Base-by-base conservation (phyloP, 1,140 invertebrate species). In the Hyles vespertilio region DNA sequence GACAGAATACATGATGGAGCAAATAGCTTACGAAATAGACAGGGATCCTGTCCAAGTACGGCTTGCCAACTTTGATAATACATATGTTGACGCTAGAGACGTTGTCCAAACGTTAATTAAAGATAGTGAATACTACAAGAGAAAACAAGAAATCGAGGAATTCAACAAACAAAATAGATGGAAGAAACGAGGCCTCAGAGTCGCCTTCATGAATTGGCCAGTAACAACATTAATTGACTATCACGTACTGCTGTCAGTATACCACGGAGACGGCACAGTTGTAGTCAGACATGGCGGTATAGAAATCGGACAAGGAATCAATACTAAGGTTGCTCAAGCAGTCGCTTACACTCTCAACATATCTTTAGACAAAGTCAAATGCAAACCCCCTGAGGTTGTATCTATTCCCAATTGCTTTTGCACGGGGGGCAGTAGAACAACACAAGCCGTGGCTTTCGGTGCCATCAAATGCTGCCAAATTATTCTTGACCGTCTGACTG, bases 271-370 rank as follows among this genome's bases (percentile, higher is more conserved):
- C 89, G 95, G 94, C 7, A 93, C 94, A 1, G 94, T 97, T 1
- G 90, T 92, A 0, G 87, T 97, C 34, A 87, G 90, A 22, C 95
- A 96, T 70, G 94, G 93, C 50, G 96, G 96, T 32, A 92, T 96
- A 47, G 96, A 97, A 90, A 94, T 94, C 81, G 96, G 96, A 3
- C 96, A 97, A 89, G 96, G 96, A 4, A 92, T 97, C 56, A 95
- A 93, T 67, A 93, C 92, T 0, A 90, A 96, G 92, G 91, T 93
- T 3, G 92, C 92, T 46, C 95, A 96, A 91, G 91, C 93, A 6
- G 93, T 91, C 56, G 95, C 95, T 6, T 90, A 93, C 68, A 92
- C 90, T 10, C 83, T 96, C 0, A 92, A 92, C 1, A 92, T 96
- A 54, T 91, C 94, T 45, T 62, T 95, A 22, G 90, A 92, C 1